Evolutionary conservation across 2,888 invertebrate species (phyloP).

Genomic region (Scaptomyza cyrtandrae): DNA sequence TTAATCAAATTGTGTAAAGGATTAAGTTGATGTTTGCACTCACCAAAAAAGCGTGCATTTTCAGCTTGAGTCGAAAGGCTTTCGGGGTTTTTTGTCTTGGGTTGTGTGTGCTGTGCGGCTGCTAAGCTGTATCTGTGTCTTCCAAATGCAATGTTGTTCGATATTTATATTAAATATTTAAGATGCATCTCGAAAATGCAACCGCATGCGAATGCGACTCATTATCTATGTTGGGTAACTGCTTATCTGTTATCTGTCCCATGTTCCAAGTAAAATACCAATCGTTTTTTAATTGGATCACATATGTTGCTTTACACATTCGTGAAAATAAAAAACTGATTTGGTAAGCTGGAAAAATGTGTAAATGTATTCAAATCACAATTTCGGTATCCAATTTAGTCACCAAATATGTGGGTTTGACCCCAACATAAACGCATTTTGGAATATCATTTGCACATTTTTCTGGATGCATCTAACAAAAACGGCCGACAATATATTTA

Average conservation of each 20-base stretch:
- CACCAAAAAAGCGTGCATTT: conserved; percentile 78
- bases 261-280: conserved; percentile 63
- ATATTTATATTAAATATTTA: conserved; percentile 54
- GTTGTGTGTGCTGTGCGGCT: conserved; percentile 56
- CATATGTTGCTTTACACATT: conserved; percentile 33
- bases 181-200: conserved; percentile 36
- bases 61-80: conserved; percentile 52
- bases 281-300: conserved; percentile 70
- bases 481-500: conserved; percentile 11
- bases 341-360: conserved; percentile 52
- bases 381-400: conserved; percentile 31
- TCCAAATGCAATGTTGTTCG: conserved; percentile 40
- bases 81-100: conserved; percentile 3
- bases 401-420: conserved; percentile 38
- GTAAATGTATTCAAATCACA: conserved; percentile 69
- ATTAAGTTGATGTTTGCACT: conserved; percentile 22
- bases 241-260: conserved; percentile 18
- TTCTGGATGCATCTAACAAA: conserved; percentile 41
- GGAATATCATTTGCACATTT: conserved; percentile 26
- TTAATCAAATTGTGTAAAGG: neutral
- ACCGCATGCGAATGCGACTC: conserved; percentile 43
- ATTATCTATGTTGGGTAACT: conserved; percentile 41
- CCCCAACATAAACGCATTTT: conserved; percentile 8
- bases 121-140: conserved; percentile 57
- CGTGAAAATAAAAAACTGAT: conserved; percentile 21